phyloP scores from a whole-genome alignment of 2,888 invertebrate species.

The Serripes groenlandicus region DNA sequence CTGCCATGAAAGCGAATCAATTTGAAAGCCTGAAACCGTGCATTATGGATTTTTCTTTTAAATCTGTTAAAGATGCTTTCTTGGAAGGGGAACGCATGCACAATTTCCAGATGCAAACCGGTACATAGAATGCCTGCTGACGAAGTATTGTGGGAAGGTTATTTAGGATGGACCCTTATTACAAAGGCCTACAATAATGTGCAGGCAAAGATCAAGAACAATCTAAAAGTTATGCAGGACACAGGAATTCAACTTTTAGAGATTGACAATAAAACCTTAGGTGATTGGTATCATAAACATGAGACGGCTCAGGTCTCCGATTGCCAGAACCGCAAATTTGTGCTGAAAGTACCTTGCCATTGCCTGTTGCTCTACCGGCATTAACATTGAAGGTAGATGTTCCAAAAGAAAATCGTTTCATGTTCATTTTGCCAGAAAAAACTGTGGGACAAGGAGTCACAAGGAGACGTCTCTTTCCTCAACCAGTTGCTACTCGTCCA shows the following conservation, averaged over 20 bases:
- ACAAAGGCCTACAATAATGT: conserved; percentile 25
- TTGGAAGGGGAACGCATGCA: conserved; percentile 25
- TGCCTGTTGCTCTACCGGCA: background rate
- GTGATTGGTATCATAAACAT: conserved; percentile 26
- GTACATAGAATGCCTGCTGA: conserved; percentile 28
- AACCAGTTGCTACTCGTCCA: no score
- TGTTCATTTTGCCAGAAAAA: background rate
- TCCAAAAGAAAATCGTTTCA: background rate
- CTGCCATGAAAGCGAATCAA: no score
- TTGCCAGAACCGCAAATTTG: conserved; percentile 28
- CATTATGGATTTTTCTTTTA: no score
- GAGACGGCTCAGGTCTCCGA: conserved; percentile 29
- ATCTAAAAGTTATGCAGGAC: conserved; percentile 9
- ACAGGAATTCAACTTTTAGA: conserved; percentile 23
- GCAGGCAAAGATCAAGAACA: conserved; percentile 13
- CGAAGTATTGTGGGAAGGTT: conserved; percentile 3
- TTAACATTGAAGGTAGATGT: background rate
- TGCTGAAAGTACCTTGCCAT: conserved; percentile 10
- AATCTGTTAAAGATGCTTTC: conserved; percentile 35
- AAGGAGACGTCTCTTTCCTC: no score
- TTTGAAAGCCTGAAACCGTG: no score
- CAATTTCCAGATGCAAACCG: conserved; percentile 46
- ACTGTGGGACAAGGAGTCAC: background rate
- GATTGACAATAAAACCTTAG: conserved; percentile 42
- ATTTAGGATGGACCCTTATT: conserved; percentile 29